Evolutionary conservation across 2,113 vertebrate genomes (phyloP), one percentile per base, ranked within the genome.

Genomic region (Craseonycteris thonglongyai): DNA sequence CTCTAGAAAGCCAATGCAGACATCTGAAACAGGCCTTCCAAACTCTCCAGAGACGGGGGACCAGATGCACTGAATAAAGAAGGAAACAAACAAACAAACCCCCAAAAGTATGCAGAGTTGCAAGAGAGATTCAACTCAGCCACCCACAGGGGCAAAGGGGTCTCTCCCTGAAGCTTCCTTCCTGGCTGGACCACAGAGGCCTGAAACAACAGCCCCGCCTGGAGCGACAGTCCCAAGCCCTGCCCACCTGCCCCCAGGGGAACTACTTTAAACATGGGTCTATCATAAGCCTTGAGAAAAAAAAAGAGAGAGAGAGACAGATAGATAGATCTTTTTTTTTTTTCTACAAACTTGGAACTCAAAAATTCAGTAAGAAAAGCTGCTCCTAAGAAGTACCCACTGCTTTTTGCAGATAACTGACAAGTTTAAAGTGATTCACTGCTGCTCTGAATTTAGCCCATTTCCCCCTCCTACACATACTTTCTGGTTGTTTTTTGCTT

Each of bases 291-390:
- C 38, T 30, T 68, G 28, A 38, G 47, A 35, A 28, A 71, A 69
- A 76, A 38, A 59, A 68, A 68, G n/a, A n/a, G n/a, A n/a, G n/a
- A n/a, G n/a, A n/a, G n/a, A n/a, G n/a, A n/a, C n/a, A n/a, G n/a
- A n/a, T n/a, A n/a, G n/a, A n/a, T n/a, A n/a, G n/a, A n/a, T n/a
- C n/a, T n/a, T n/a, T n/a, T n/a, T n/a, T n/a, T n/a, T n/a, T n/a
- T n/a, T n/a, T n/a, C n/a, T n/a, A n/a, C n/a, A 91, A 82, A 93
- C 82, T 63, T 90, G 33, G 69, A 90, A 56, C 65, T 80, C 69
- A 63, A 92, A 92, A 81, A 83, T 40, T n/a, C 42, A 96, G 4
- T 51, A 56, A 45, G 45, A 72, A 72, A 42, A 80, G 15, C 47
- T 42, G 28, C 16, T 80, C 42, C 49, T 40, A 69, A 30, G 38